Conservation (phyloP, 2,113 vertebrate species). For the Psophia crepitans region DNA sequence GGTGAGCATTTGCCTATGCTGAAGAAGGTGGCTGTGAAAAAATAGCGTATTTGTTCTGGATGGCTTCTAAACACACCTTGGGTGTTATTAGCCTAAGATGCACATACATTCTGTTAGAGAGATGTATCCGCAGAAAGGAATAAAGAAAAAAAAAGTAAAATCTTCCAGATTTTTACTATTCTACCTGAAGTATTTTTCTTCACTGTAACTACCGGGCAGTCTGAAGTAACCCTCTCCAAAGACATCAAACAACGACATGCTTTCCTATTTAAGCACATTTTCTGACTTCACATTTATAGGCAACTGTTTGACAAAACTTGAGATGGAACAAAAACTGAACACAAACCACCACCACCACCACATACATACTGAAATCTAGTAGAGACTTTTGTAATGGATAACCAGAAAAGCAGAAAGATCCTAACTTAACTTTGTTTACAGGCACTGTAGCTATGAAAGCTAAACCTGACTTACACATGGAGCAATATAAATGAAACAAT, state of each 20-base stretch:
- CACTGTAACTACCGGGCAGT: background rate
- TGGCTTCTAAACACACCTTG: background rate
- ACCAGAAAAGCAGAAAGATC: background rate
- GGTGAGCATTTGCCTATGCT: background rate
- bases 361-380: background rate
- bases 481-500: background rate
- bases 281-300: background rate
- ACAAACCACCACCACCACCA: background rate
- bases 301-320: background rate
- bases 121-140: background rate
- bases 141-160: background rate
- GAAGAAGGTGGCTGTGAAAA: background rate
- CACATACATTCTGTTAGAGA: accelerated
- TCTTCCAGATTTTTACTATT: background rate
- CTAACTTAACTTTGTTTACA: background rate
- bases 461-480: background rate
- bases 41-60: background rate
- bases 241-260: background rate
- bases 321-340: background rate
- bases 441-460: background rate
- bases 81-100: background rate
- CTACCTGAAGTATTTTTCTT: background rate
- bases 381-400: background rate
- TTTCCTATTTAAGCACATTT: background rate
- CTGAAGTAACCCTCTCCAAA: background rate